Percentiles rank a stretch among this genome's conserved stretches.
Conservation (phyloP, 2,797 vertebrate genomes). For the Heteromormyrus szaboi region DNA sequence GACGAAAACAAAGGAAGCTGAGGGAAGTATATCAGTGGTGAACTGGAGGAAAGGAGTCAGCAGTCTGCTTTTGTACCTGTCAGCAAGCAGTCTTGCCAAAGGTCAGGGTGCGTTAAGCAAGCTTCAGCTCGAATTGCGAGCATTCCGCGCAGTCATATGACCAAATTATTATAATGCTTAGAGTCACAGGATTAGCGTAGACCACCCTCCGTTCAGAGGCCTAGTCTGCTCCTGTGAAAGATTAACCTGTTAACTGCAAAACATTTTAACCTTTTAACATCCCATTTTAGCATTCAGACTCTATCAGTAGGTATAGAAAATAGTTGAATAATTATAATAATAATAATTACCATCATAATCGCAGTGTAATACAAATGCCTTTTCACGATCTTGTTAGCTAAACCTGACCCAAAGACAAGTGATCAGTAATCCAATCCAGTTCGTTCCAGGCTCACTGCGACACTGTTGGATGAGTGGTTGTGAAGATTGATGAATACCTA, state of each 20-base stretch:
- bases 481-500: not conserved
- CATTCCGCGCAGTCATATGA: constrained; percentile 57
- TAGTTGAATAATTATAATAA: not conserved
- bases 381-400: not conserved
- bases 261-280: not conserved
- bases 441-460: not conserved
- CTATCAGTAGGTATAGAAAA: not conserved
- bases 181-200: not conserved
- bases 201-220: not conserved
- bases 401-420: not conserved
- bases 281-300: not conserved
- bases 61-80: constrained; percentile 40
- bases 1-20: constrained; percentile 38
- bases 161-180: constrained; percentile 1
- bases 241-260: not conserved
- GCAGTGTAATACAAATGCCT: not conserved
- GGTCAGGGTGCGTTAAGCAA: constrained; percentile 46
- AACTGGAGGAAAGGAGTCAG: constrained; percentile 44
- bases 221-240: not conserved
- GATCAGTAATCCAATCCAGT: not conserved
- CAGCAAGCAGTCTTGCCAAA: constrained; percentile 48
- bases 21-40: constrained; percentile 32
- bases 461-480: not conserved
- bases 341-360: not conserved
- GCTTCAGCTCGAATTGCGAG: constrained; percentile 32